Base-by-base conservation (phyloP, 1,140 invertebrate species). In the Danaus plexippus region DNA sequence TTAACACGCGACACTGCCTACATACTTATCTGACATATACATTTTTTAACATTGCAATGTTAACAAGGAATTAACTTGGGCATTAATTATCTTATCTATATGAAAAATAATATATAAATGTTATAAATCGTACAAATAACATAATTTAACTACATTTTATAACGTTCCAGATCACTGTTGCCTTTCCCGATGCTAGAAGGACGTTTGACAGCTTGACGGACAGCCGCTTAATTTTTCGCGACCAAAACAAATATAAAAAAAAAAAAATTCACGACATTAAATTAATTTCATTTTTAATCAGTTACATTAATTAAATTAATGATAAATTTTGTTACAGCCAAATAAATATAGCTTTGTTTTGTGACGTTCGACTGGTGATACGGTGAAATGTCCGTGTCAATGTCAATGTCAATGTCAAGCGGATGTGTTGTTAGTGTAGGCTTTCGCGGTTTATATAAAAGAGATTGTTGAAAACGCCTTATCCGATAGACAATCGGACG, bases 131-230 rank as follows among this genome's bases (percentile, higher is more conserved):
- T 32, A 6, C 7, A 32, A 32, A 32, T 32, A 32, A 32, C 1
- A 6, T 8, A 6, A 32, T 32, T 32, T 32, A 32, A 32, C 22
- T 3, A 0, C 5, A 32, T 32, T 32, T 32, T 32, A 32, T 32
- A 4, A 32, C 22, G 7, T 68, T 77, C 44, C 71, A 85, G 79
- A 48, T 85, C 81, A 40, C 66, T 85, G 48, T 66, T 85, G n/a
- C 81, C 77, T 2, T 73, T 80, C 8, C 73, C 80, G 11, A 75
- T 80, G 71, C 52, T 68, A 53, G 78, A 82, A 18, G 67, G 64
- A 7, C 66, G 78, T 42, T 63, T 84, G 46, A 66, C 71, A 15
- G 81, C 77, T 47, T 85, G 81, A 85, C 81, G 75, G 66, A 53
- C 68, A 55, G 65, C 66, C 48, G 67, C 48, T 56, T 66, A 70